Evolutionary conservation across 2,888 invertebrate species (phyloP), one percentile per base, ranked within the genome.

Genomic region (Trissonchulus sp.): DNA sequence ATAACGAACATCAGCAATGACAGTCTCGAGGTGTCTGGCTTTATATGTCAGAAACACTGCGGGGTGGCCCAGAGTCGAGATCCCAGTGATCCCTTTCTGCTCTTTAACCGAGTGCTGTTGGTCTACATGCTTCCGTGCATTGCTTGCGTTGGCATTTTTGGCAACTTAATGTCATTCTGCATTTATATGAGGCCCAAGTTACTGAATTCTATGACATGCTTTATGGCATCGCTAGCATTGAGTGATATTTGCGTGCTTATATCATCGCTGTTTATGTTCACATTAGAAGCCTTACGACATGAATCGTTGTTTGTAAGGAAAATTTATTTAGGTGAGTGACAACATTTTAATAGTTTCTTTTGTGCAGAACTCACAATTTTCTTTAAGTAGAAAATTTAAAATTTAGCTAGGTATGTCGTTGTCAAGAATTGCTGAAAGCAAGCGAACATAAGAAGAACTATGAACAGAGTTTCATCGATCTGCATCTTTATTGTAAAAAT

Each of bases 201-300:
- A 82, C 78, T 79, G 62, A 81, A 81, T 0, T 82, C 82, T 48
- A 74, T 82, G 73, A 83, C 83, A 76, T 77, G 80, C 78, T 83
- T 77, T 76, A 34, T 63, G 63, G 63, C 73, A 31, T 37, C 34
- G 37, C 63, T 74, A 33, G 74, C 74, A 28, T 3, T 35, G 28
- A 72, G 74, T 69, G 74, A 74, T 30, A 34, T 65, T 23, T 8
- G 71, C 30, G 69, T 72, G 3, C 28, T 72, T 3, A 48, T 72
- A 8, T 30, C 62, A 3, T 63, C 62, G n/a, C n/a, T 72, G 28
- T 82, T 83, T 73, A 79, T 77, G 65, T 76, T 76, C 68, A 37
- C 73, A 28, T 15, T 76, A 34, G 76, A 76, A 30, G 68, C 35
- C 1, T 65, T 75, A 28, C 63, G 76, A 34, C 63, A 36, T 36